Evolutionary conservation across 2,113 vertebrate genomes (phyloP), one percentile per base, ranked within the genome.

Genomic region (Tamias sibiricus): DNA sequence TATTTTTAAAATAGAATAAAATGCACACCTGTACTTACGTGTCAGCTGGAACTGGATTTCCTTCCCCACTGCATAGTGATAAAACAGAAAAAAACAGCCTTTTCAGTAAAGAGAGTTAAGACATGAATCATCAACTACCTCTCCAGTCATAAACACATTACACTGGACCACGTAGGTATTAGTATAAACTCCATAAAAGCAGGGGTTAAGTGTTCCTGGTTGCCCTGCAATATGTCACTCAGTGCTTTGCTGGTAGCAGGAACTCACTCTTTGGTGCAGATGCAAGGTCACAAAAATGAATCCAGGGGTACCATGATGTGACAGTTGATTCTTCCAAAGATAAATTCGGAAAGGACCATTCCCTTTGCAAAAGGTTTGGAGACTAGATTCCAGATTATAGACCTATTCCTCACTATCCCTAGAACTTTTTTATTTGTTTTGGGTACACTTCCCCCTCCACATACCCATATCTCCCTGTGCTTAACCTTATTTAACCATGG

Each of bases 261-360:
- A 47, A 44, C 68, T 92, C 24, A 28, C 4, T 26, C 90, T 72
- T 49, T 20, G 42, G 24, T 42, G 59, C 52, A 26, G 17, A 79
- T 6, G 59, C 2, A 0, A 35, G 24, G 30, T 35, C 47, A 9
- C 64, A n/a, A 52, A 37, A 68, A 32, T 47, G 35, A 35, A 28
- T 52, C 57, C 82, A 49, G 47, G 47, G 12, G 47, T 10, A 74
- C 30, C 17, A 32, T 11, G 42, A 68, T n/a, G n/a, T 19, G 11
- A 92, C 87, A 52, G n/a, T 49, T 75, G 66, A 35, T 80, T 93
- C 95, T 96, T 92, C 64, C 35, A 24, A 57, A 82, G 54, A 44
- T 69, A 87, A 54, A 52, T 42, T 30, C 10, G 35, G 71, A 35
- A 82, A 75, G 4, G 24, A 26, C 74, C 32, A 28, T 84, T 71